Conservation (phyloP, 2,888 invertebrate species). For the Tetrapedia diversipes region DNA sequence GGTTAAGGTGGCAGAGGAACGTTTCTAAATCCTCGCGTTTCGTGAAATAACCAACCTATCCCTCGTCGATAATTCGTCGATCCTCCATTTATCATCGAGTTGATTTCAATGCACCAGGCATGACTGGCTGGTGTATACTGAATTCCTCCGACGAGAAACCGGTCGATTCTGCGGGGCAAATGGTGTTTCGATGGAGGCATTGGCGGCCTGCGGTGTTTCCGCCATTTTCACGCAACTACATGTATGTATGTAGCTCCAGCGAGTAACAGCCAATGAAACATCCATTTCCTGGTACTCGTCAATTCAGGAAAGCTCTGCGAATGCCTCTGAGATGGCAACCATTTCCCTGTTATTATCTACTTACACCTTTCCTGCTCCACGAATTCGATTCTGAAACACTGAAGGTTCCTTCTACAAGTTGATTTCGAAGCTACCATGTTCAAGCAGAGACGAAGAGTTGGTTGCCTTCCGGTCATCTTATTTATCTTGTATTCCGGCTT, state of each 20-base stretch:
- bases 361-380: no score
- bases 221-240: slow-evolving; percentile 24
- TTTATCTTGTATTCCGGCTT: no score
- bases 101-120: neutral
- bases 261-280: slow-evolving; percentile 38
- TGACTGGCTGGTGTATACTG: neutral
- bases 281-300: slow-evolving; percentile 18
- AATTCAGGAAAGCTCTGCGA: neutral
- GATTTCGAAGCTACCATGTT: no score
- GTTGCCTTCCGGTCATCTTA: no score
- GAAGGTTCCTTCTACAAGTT: neutral
- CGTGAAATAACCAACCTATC: neutral
- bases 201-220: slow-evolving; percentile 38
- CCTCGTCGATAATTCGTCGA: neutral
- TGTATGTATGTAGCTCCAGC: slow-evolving; percentile 8
- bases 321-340: neutral
- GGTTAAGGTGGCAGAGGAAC: neutral
- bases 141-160: slow-evolving; percentile 10
- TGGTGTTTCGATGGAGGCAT: slow-evolving; percentile 10
- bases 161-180: slow-evolving; percentile 16
- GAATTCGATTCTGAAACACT: neutral
- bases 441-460: no score
- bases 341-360: neutral
- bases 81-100: neutral
- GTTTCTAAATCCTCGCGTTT: neutral